phyloP scores from a whole-genome alignment of 2,888 invertebrate genomes.

The Chloroclystis v-ata region DNA sequence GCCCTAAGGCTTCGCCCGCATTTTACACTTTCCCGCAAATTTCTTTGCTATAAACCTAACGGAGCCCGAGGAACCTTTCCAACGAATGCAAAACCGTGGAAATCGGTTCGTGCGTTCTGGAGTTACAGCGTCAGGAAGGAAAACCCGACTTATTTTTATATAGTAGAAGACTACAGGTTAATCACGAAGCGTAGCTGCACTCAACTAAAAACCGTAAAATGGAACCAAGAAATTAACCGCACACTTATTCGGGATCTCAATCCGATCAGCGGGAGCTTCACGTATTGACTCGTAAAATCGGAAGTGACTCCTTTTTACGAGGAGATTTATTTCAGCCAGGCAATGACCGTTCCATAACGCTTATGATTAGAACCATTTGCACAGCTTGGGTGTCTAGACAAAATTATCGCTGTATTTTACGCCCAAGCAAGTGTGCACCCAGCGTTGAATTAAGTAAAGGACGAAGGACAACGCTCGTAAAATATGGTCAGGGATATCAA shows the following conservation, averaged over 20 bases:
- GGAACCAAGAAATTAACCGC: background rate
- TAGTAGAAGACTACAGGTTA: too few species aligned
- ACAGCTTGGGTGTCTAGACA: constrained; percentile 26
- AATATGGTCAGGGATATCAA: constrained; percentile 3
- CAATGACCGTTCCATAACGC: constrained; percentile 8
- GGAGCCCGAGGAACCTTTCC: too few species aligned
- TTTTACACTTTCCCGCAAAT: too few species aligned
- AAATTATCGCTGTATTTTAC: constrained; percentile 22
- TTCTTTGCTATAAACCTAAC: too few species aligned
- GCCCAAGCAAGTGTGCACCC: constrained; percentile 10
- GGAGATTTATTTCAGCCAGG: constrained; percentile 1
- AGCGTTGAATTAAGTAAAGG: constrained; percentile 17
- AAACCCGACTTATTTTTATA: too few species aligned
- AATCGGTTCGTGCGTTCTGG: too few species aligned
- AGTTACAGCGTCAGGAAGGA: too few species aligned
- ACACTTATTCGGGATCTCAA: background rate
- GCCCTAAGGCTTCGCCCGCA: too few species aligned
- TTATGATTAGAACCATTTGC: constrained; percentile 20
- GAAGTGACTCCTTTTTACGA: background rate
- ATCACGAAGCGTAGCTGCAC: too few species aligned
- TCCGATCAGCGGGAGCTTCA: constrained; percentile 1
- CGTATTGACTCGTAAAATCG: constrained; percentile 1
- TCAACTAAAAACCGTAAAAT: background rate
- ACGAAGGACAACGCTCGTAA: constrained; percentile 6
- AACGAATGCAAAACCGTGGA: too few species aligned